Base-by-base conservation (phyloP, 2,113 vertebrate genomes). In the Perccottus glenii region DNA sequence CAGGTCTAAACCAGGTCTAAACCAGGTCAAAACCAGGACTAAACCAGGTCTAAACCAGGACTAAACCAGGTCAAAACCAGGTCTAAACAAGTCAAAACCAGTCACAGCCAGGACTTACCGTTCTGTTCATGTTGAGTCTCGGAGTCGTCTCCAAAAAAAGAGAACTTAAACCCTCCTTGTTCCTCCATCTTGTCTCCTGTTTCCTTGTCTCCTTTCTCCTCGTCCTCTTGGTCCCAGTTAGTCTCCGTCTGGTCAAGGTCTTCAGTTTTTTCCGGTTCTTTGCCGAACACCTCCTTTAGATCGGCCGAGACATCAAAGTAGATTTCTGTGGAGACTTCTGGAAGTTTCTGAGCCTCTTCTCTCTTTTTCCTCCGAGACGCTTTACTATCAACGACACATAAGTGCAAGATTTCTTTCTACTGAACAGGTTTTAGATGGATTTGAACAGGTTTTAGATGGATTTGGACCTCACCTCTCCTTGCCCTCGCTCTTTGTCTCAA, bases 261-360 rank as follows among this genome's bases (percentile, higher is more conserved):
- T 1, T 2, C 3, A 1, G 16, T 40, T 8, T 42, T 50, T 0
- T 77, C 78, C 64, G 89, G 92, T 7, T 81, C 50, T 42, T 64
- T 45, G 14, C 91, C 92, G 43, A 98, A 96, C 51, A 94, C 90
- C 7, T 93, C 92, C 84, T 95, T 98, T 51, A 98, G 87, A 75
- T 98, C 93, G 0, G 57, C 72, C 1, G 92, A 70, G 44, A 98
- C 92, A 0, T 95, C 76, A 2, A 94, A 96, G 72, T 93, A 98
- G 6, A 86, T 94, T 62, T 98, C 92, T 82, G 93, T 91, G 42
- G 96, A 96, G 3, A 98, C 96, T 11, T 95, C 93, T 0, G 97
- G 96, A 3, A 93, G 77, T 64, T 94, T 95, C 79, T 93, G 91
- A 5, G 87, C 91, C 74, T 94, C 94, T 19, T 94, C 89, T 3